A percentile compares a stretch with the other conserved stretches of the same genome.
Conservation (phyloP, 2,113 vertebrate species). For the Ciconia boyciana region DNA sequence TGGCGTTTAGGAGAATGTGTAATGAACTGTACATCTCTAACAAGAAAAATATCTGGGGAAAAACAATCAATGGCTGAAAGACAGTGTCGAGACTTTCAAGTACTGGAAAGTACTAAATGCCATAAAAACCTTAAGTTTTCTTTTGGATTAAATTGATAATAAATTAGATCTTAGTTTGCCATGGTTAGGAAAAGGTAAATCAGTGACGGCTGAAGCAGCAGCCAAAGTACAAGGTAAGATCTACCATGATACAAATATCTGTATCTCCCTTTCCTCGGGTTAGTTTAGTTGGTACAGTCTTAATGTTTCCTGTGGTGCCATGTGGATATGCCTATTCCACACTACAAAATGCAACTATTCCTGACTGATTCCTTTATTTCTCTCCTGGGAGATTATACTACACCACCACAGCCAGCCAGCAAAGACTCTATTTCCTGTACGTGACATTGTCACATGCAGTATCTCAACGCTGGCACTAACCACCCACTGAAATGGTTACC, state of each 20-base stretch:
- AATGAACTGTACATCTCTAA: not conserved
- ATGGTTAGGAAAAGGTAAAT: not conserved
- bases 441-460: accelerated
- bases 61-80: not conserved
- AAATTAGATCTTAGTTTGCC: not conserved
- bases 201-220: not conserved
- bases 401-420: not conserved
- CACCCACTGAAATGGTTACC: not conserved
- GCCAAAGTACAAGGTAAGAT: not conserved
- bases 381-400: not conserved
- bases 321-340: not conserved
- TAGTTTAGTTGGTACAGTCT: not conserved
- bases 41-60: not conserved
- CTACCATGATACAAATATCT: not conserved
- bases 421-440: not conserved
- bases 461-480: not conserved
- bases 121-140: not conserved
- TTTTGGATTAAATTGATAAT: not conserved
- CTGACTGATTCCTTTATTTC: not conserved
- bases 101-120: not conserved
- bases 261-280: not conserved
- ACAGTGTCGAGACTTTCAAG: not conserved
- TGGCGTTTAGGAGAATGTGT: not conserved
- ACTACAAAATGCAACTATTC: not conserved
- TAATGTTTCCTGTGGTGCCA: not conserved